Base-by-base conservation (phyloP, 1,140 invertebrate genomes). In the Maconellicoccus hirsutus region DNA sequence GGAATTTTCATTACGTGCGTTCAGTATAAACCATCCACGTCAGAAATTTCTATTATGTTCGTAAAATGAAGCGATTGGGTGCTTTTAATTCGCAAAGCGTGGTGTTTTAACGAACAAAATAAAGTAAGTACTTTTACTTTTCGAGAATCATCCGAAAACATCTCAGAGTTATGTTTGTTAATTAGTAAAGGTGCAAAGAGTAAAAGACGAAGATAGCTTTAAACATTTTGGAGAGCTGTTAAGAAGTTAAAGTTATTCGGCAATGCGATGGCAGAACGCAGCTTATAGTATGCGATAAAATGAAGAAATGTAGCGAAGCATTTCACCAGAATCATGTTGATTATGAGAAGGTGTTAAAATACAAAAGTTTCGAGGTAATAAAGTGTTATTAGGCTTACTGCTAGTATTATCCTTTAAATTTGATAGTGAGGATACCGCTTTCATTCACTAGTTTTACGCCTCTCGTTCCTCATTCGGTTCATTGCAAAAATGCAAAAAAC, bases 371-470 rank as follows among this genome's bases (percentile, higher is more conserved):
- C 25, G 21, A 25, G 61, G 61, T 66, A 66, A 66, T 66, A 66
- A 66, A 66, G 61, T 66, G 61, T 66, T 66, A 66, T 66, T 66
- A 66, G 61, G 61, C 61, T 66, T 66, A 66, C 61, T 66, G 22
- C 61, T 66, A 26, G 61, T 66, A 66, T 66, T 66, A 66, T 66
- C 61, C 61, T 66, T 66, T 66, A 66, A 66, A 66, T 66, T 66
- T 66, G 61, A 66, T 66, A 26, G 14, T 26, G 10, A 66, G 25
- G 21, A 22, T 66, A 16, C 4, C 42, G 2, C 10, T 19, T 19
- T 16, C 42, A 19, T 3, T 16, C n/a, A 52, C 42, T 19, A 19
- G n/a, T 52, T 52, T 52, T 52, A 52, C 42, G 42, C 42, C 42
- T 52, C 12, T 52, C 42, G 16, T 16, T 19, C 6, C 12, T 6